These are phyloP conservation scores for Crypturellus undulatus DNA, from an alignment of 2,113 vertebrate species.

Conservation along the genomic window DNA sequence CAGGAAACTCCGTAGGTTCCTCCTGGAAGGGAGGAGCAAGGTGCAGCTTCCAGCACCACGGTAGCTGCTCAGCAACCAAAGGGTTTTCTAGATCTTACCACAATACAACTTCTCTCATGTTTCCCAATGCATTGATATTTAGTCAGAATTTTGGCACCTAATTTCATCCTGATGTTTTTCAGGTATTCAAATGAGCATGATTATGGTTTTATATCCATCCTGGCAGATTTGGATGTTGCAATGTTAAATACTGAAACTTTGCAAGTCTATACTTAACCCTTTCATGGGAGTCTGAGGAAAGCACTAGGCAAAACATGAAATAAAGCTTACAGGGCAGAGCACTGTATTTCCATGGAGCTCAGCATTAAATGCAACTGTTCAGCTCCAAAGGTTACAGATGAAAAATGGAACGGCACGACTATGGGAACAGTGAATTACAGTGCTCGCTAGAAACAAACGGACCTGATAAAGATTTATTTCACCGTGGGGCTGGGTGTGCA, in stretches of 20 bases:
- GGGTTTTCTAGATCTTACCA: not conserved
- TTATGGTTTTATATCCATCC: not conserved
- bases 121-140: not conserved
- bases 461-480: not conserved
- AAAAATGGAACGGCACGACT: not conserved
- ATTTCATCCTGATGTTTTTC: not conserved
- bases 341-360: not conserved
- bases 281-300: not conserved
- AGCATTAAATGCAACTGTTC: not conserved
- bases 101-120: fast-evolving
- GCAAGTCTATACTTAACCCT: constrained; percentile 1
- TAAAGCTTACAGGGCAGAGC: not conserved
- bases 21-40: not conserved
- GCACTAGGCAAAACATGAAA: not conserved
- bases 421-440: not conserved
- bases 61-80: not conserved
- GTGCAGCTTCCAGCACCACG: not conserved
- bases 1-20: fast-evolving
- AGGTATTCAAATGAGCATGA: not conserved
- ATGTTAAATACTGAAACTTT: not conserved
- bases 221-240: not conserved
- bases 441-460: not conserved
- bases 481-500: fast-evolving
- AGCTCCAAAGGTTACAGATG: constrained; percentile 23
- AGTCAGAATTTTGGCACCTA: not conserved